These are phyloP conservation scores for Gnathochromis pfefferi DNA, from an alignment of 2,113 vertebrate genomes.

Conservation along the genomic window DNA sequence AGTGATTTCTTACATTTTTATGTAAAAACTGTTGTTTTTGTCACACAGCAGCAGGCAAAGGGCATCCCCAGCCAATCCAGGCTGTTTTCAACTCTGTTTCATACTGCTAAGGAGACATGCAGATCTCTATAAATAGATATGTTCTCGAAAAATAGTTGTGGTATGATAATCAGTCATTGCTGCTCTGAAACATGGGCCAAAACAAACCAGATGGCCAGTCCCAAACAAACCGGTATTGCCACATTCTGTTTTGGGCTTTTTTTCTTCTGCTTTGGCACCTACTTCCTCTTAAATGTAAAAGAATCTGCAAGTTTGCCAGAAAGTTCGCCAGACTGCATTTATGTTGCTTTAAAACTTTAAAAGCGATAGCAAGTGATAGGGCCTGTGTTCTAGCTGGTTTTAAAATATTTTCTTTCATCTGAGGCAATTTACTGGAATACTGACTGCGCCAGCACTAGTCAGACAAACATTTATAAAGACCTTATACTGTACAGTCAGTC, in stretches of 20 bases:
- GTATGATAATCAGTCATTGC: constrained; percentile 51
- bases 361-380: background rate
- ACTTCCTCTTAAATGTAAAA: constrained; percentile 7
- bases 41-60: background rate
- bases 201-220: constrained; percentile 33
- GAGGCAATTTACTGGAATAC: constrained; percentile 39
- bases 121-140: constrained; percentile 64
- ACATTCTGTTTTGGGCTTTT: background rate
- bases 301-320: background rate
- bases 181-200: constrained; percentile 40
- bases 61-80: background rate
- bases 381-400: background rate
- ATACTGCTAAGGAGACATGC: constrained; percentile 26
- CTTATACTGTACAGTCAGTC: background rate
- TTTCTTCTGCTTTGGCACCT: constrained; percentile 14
- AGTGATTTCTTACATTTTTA: background rate
- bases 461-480: constrained; percentile 22
- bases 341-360: background rate
- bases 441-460: background rate
- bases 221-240: constrained; percentile 18
- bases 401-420: background rate
- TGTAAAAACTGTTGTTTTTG: background rate
- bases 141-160: constrained; percentile 54
- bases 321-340: background rate
- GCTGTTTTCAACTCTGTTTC: background rate